Evolutionary conservation across 2,113 vertebrate genomes (phyloP).

Genomic region (Mastomys natalensis): DNA sequence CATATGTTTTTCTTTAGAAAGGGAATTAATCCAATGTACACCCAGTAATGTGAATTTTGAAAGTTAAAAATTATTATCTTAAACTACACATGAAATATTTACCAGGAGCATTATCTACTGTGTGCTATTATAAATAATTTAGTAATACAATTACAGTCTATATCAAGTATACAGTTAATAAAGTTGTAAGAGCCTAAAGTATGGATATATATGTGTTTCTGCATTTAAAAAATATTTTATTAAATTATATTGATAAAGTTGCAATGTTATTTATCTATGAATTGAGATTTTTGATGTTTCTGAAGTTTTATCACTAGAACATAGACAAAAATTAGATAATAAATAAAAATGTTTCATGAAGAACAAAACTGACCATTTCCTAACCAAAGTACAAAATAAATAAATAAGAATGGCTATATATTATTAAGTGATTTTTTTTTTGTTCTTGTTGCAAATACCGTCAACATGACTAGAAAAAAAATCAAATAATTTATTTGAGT

Average conservation of each 20-base stretch:
- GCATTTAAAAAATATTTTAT: conserved; percentile 25
- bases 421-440: background rate
- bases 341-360: background rate
- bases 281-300: background rate
- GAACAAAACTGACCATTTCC: conserved; percentile 18
- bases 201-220: background rate
- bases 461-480: background rate
- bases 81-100: conserved; percentile 32
- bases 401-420: background rate
- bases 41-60: conserved; percentile 24
- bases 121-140: background rate
- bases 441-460: background rate
- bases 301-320: conserved; percentile 35
- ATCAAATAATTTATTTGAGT: background rate
- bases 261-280: background rate
- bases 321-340: background rate
- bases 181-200: background rate
- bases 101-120: background rate
- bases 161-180: background rate
- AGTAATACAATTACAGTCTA: background rate
- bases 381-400: background rate
- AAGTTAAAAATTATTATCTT: conserved; percentile 32
- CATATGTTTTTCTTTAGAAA: background rate
- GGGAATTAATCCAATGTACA: conserved; percentile 8
- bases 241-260: background rate